These are phyloP conservation scores for Typhlomys cinereus DNA, from an alignment of 2,113 vertebrate species.

Conservation along the genomic window DNA sequence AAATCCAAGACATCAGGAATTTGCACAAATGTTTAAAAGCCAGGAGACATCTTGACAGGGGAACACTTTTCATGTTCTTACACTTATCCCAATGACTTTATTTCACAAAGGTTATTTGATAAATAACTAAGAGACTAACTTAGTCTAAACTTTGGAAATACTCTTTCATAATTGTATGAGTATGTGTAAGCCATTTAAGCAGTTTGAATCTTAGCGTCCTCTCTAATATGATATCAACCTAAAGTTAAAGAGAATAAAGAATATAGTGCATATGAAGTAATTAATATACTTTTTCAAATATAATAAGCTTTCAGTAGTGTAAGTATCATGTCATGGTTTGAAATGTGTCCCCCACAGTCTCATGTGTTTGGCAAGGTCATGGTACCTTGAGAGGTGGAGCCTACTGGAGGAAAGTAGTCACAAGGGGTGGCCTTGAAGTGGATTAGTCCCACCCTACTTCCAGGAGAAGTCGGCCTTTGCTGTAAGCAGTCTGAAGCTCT, in stretches of 20 bases:
- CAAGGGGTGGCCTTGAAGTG: too few relatives aligned
- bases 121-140: neutral
- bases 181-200: neutral
- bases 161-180: neutral
- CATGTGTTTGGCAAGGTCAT: too few relatives aligned
- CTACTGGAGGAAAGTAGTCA: too few relatives aligned
- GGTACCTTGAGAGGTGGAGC: too few relatives aligned
- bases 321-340: too few relatives aligned
- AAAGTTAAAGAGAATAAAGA: slow-evolving; percentile 24
- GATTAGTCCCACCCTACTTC: too few relatives aligned
- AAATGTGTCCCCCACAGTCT: too few relatives aligned
- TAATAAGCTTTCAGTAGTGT: neutral
- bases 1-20: neutral
- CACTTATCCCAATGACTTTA: neutral
- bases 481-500: too few relatives aligned
- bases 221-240: slow-evolving; percentile 21
- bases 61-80: neutral
- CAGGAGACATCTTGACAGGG: neutral
- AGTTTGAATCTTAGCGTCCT: neutral
- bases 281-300: slow-evolving; percentile 31
- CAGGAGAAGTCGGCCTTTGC: too few relatives aligned
- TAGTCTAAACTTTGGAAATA: slow-evolving; percentile 31
- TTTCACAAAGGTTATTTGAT: neutral
- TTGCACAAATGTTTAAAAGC: neutral
- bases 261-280: neutral